Conservation (phyloP, 2,113 vertebrate genomes). For the Chrysemys picta region DNA sequence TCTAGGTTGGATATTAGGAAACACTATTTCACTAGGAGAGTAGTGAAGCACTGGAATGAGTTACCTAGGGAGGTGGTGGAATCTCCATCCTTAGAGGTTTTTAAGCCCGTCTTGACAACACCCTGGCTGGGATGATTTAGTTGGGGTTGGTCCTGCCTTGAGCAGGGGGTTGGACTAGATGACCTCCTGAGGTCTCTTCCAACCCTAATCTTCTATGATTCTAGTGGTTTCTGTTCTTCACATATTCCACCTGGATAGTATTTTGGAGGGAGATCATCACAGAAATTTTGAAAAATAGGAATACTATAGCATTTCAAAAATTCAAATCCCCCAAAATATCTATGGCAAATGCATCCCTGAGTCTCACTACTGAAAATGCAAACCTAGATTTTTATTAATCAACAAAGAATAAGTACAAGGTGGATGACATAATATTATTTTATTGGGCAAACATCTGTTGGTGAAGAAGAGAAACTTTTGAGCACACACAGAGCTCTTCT, state of each 20-base stretch:
- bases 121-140: too few species aligned
- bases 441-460: neutral
- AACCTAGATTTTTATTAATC: neutral
- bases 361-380: neutral
- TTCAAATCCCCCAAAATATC: neutral
- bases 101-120: too few species aligned
- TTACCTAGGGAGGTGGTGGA: too few species aligned
- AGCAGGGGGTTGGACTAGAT: too few species aligned
- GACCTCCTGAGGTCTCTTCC: too few species aligned
- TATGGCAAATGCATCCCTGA: neutral
- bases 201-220: too few species aligned
- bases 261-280: neutral
- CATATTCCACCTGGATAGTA: neutral
- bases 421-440: neutral
- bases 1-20: too few species aligned
- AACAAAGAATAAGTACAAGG: neutral
- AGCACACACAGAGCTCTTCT: neutral
- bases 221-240: neutral
- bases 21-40: too few species aligned
- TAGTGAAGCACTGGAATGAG: too few species aligned
- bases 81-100: too few species aligned
- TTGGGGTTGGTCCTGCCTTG: too few species aligned
- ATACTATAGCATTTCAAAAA: neutral
- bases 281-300: neutral
- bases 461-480: neutral